Evolutionary conservation across 23 tunicate species (phyloP), one percentile per base, ranked within the genome.

Genomic region (Ciona savignyi): DNA sequence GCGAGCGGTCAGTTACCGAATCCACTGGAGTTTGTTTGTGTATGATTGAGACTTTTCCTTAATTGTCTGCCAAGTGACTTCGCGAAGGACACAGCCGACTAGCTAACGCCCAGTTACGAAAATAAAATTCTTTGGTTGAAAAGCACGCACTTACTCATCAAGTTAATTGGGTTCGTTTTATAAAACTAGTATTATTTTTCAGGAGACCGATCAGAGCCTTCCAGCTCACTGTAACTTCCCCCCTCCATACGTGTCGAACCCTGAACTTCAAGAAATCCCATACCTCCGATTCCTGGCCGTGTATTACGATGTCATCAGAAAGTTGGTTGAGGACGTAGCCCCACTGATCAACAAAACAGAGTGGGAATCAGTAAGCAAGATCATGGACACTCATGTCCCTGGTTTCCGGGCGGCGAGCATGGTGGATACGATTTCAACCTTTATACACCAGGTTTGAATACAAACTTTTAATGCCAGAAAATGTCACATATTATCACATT

Each of bases 381-480:
- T 32, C 21, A 64, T 87, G 65, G 70, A 73, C 23, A 61, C 63
- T 1, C 71, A 87, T 68, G 95, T 87, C 64, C 95, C 95, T 0
- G 71, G 83, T 27, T 62, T 87, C 29, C 74, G 75, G 6, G 34
- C 65, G 33, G 95, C 70, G 34, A 73, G 76, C 35, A 87, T 76
- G 86, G 86, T 87, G 9, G 86, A 87, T 32, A 79, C 49, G 25
- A 87, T 87, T 15, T 27, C 95, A 23, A 61, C 95, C 9, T 87
- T 81, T 48, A 80, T 87, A 23, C 86, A 80, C 30, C 85, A 87
- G 86, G 95, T 87, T n/a, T n/a, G n/a, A n/a, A n/a, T n/a, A n/a
- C n/a, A n/a, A n/a, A n/a, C n/a, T n/a, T n/a, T n/a, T n/a, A n/a
- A n/a, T n/a, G n/a, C n/a, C n/a, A n/a, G n/a, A n/a, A n/a, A n/a